Base-by-base conservation (phyloP, 1,140 invertebrate genomes). In the Asobara japonica region DNA sequence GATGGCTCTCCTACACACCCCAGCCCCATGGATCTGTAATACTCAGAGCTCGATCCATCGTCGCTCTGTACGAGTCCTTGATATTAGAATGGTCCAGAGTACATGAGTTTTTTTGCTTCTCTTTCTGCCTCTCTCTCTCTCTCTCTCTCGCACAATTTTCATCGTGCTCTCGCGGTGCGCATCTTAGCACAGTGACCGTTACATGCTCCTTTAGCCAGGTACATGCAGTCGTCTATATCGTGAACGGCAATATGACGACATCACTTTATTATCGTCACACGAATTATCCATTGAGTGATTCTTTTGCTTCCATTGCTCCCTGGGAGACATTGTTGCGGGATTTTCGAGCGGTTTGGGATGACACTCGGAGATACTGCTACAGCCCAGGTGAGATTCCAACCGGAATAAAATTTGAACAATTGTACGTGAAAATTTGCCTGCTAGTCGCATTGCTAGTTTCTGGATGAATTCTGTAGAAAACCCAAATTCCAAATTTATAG, bases 31-130 rank as follows among this genome's bases (percentile, higher is more conserved):
- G 51, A 64, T 30, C 66, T 60, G 13, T 38, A 33, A 62, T 78
- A 74, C 71, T 74, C 74, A 69, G 64, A 71, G 73, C 74, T 73
- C 72, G 78, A 77, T 82, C 76, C 76, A 78, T 76, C 74, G 66
- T 68, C 60, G 67, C 45, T 69, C 64, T 75, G 72, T 75, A 69
- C 69, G 76, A 83, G 82, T 84, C 83, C 83, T 84, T 84, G 83
- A 84, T 84, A 84, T 84, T 84, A 84, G 83, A 84, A 84, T 84
- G 82, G 82, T 79, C 82, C 83, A 79, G 75, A 77, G 77, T 74
- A 79, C 25, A 56, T 56, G 51, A 22, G 7, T 3, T 25, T 22
- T 27, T n/a, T 6, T 56, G 7, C 13, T 25, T 27, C 13, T 56
- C 11, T 2, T 56, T 8, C 8, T 56, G n/a, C 22, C 3, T 25